These are phyloP conservation scores for Cerceris ruficornis DNA, from an alignment of 2,888 invertebrate species.

Conservation along the genomic window DNA sequence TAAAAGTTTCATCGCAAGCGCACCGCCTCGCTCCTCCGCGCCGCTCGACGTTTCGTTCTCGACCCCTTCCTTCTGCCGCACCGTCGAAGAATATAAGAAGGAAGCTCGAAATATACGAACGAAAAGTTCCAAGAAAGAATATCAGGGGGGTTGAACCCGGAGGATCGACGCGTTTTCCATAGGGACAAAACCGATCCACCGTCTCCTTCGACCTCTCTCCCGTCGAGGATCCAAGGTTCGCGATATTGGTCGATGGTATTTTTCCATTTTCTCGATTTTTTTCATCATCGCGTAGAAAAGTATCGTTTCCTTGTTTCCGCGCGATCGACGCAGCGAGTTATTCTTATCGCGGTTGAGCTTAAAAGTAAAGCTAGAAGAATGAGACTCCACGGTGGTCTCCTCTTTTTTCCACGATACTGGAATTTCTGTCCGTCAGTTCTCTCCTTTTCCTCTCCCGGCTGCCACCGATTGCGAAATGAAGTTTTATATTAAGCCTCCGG, in stretches of 20 bases:
- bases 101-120: slow-evolving; percentile 71
- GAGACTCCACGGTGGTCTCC: slow-evolving; percentile 39
- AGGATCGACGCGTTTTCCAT: slow-evolving; percentile 48
- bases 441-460: slow-evolving; percentile 64
- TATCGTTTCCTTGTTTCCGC: background rate
- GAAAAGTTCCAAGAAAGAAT: slow-evolving; percentile 58
- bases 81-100: slow-evolving; percentile 62
- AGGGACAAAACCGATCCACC: slow-evolving; percentile 20
- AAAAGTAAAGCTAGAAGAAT: slow-evolving; percentile 59
- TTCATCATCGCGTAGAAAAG: background rate
- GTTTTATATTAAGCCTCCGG: slow-evolving; percentile 81
- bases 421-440: slow-evolving; percentile 73
- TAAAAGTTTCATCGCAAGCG: slow-evolving; percentile 81
- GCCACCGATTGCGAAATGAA: slow-evolving; percentile 81
- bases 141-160: slow-evolving; percentile 26
- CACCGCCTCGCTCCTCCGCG: slow-evolving; percentile 64
- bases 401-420: slow-evolving; percentile 55
- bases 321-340: background rate
- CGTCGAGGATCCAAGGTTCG: background rate
- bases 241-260: too few species aligned
- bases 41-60: slow-evolving; percentile 58
- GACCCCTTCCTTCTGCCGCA: slow-evolving; percentile 59
- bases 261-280: background rate
- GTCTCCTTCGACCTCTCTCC: background rate
- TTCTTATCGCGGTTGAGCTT: slow-evolving; percentile 44